These are phyloP conservation scores for Bradysia coprophila DNA, from an alignment of 1,140 invertebrate species.

Conservation along the genomic window DNA sequence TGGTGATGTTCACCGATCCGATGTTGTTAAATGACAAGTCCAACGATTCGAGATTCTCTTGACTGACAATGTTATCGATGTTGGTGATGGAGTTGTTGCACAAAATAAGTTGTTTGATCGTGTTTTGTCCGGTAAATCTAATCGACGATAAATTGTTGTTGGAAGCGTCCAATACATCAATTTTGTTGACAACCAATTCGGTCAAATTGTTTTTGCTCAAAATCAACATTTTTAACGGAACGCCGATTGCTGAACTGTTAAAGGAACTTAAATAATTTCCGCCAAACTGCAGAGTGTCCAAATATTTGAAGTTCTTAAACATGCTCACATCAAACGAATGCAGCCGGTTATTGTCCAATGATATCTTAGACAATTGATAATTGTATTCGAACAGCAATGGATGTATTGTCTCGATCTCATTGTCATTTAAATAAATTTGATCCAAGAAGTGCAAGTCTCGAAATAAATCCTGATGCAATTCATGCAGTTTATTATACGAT, in stretches of 20 bases:
- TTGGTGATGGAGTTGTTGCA: slow-evolving; percentile 11
- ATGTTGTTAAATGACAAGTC: slow-evolving; percentile 18
- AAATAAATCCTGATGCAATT: slow-evolving; percentile 15
- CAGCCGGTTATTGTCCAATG: slow-evolving; percentile 14
- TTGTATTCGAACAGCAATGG: slow-evolving; percentile 16
- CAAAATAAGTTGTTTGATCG: slow-evolving; percentile 14
- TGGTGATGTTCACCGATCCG: slow-evolving; percentile 13
- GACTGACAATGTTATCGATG: slow-evolving; percentile 14
- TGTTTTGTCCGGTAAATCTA: slow-evolving; percentile 10
- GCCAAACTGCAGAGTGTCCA: slow-evolving; percentile 12
- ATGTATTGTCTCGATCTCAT: slow-evolving; percentile 12
- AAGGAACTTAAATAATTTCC: slow-evolving; percentile 12
- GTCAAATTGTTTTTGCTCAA: background rate
- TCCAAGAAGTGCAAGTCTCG: slow-evolving; percentile 17
- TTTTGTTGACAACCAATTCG: background rate
- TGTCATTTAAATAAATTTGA: slow-evolving; percentile 13
- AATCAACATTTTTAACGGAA: background rate
- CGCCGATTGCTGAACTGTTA: background rate
- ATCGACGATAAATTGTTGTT: slow-evolving; percentile 14
- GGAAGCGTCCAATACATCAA: slow-evolving; percentile 7
- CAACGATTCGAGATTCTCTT: slow-evolving; percentile 12
- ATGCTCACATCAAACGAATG: slow-evolving; percentile 12
- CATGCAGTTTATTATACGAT: slow-evolving; percentile 11
- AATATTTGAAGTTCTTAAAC: slow-evolving; percentile 5
- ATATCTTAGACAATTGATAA: slow-evolving; percentile 15